Evolutionary conservation across 1,140 invertebrate species (phyloP), one percentile per base, ranked within the genome.

Genomic region (Streblospio benedicti): DNA sequence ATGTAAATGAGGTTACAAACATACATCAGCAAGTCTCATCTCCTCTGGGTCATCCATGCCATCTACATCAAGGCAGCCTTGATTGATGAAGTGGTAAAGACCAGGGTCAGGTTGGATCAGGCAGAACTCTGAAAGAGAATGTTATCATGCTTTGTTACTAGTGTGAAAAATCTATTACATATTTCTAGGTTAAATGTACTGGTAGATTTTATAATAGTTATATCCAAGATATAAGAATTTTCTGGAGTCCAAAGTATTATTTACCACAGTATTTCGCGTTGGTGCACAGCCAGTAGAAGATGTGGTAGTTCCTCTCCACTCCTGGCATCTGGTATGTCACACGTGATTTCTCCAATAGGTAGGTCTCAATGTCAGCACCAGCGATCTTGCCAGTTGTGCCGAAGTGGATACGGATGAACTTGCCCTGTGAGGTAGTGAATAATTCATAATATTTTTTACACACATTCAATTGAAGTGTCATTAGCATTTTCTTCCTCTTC

Each of bases 341-440:
- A 90, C 97, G 93, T 80, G 97, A 97, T 82, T 99, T 99, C 82
- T 99, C 97, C 75, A 99, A 85, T 82, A 99, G 85, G 85, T 99
- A 99, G 71, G 93, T 96, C 83, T 99, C 96, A 83, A 99, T 99
- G 84, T 99, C 96, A 84, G 94, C 95, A 86, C 96, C 96, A 80
- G 96, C 94, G 82, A 99, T 83, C 87, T 98, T 98, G 81, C 95
- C 96, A 83, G 89, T 88, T 62, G 91, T 91, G 72, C 94, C 94
- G 83, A 99, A 99, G 81, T 99, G 95, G 80, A 99, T 99, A 88
- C 96, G 92, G 85, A 99, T 99, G 87, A 99, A 99, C 90, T 99
- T 83, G 71, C 81, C 81, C 81, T 82, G 63, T 18, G 66, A 44
- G n/a, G n/a, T n/a, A n/a, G n/a, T n/a, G n/a, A n/a, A n/a, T n/a